Conservation (phyloP, 1,140 invertebrate species). For the Apis laboriosa region DNA sequence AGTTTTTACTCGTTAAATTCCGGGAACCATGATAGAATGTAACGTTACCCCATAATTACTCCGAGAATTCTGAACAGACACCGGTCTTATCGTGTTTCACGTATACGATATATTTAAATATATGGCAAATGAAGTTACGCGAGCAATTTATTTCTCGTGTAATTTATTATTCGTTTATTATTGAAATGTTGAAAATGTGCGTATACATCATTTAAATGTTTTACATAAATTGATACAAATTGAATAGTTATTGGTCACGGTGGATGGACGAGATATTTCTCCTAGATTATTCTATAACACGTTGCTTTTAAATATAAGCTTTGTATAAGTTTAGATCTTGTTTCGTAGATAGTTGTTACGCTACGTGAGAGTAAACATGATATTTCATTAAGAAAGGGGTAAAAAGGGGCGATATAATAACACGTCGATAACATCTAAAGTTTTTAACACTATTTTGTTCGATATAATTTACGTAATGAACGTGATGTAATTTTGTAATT, state of each 20-base stretch:
- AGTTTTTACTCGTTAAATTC: conserved; percentile 22
- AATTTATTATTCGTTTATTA: not conserved
- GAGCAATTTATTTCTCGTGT: not conserved
- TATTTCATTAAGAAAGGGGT: not conserved
- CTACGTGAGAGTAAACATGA: not conserved
- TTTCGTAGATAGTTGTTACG: not conserved
- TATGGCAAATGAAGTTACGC: not conserved
- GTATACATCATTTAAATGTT: too few species aligned
- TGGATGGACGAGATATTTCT: not conserved
- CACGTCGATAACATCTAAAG: too few species aligned
- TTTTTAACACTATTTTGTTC: too few species aligned
- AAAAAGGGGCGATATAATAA: not conserved
- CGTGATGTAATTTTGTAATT: too few species aligned
- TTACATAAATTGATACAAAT: too few species aligned
- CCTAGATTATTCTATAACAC: not conserved
- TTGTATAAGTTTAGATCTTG: not conserved
- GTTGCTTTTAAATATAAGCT: not conserved
- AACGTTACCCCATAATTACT: conserved; percentile 27
- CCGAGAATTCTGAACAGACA: conserved; percentile 2
- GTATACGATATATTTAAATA: not conserved
- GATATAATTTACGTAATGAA: too few species aligned
- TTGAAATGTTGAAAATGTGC: not conserved
- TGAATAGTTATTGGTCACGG: not conserved
- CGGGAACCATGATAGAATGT: conserved; percentile 26
- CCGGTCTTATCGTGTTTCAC: conserved; percentile 25